Base-by-base conservation (phyloP, 2,113 vertebrate species). In the Myanophis thanlyinensis region DNA sequence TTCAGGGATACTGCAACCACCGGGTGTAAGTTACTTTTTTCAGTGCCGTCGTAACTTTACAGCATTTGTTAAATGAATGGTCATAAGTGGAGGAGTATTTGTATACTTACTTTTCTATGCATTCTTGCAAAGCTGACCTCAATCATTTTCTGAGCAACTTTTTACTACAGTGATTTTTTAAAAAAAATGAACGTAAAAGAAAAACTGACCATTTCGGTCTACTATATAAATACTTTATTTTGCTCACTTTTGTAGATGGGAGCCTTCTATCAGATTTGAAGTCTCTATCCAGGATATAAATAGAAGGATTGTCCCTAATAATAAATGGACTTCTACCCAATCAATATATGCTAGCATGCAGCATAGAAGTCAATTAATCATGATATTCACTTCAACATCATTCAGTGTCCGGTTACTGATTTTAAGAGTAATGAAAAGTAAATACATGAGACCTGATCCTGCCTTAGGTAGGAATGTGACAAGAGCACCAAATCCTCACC, bases 341-440 rank as follows among this genome's bases (percentile, higher is more conserved):
- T 97, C 97, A 96, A 97, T 97, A 97, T 88, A 95, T 95, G 96
- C 96, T 95, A 96, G 96, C 97, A 96, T 87, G 94, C 95, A 96
- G 96, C 95, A 96, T 94, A 96, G 94, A 96, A 96, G 96, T 97
- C 96, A 97, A 96, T 97, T 97, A 96, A 97, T 97, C 97, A 96
- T 97, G 95, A 97, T 96, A 96, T 91, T 96, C 94, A 73, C 84
- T 95, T 96, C 93, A 96, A 95, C 87, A 94, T 94, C 96, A 95
- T 96, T 97, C 96, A 96, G 93, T 96, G 96, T 96, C 95, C 95
- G 94, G 91, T 96, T 96, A 96, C 96, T 96, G 96, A 97, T 97
- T 96, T 95, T 95, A 96, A 96, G 93, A 95, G 94, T 97, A 97
- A 97, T 97, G 96, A 96, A 93, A 97, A 96, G 94, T 97, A 96